These are phyloP conservation scores for Nanorana parkeri DNA, from an alignment of 2,113 vertebrate species.

Conservation along the genomic window DNA sequence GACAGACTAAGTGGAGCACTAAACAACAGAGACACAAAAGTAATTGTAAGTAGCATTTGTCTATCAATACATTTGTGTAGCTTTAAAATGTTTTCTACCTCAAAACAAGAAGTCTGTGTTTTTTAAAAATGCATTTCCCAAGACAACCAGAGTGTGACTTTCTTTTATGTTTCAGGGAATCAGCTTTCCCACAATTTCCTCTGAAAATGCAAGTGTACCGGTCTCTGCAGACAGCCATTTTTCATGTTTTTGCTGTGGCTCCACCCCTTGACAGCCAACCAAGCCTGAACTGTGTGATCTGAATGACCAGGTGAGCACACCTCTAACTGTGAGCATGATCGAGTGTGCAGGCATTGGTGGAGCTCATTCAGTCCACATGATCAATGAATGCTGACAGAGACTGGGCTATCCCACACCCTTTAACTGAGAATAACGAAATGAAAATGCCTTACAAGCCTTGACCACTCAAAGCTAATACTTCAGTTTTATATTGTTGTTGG, in stretches of 20 bases:
- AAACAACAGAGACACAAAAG: neutral
- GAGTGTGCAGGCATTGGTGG: neutral
- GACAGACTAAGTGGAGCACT: neutral
- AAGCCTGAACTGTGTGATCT: conserved; percentile 12
- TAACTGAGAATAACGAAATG: too few species aligned
- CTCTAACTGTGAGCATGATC: neutral
- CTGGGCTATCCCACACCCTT: neutral
- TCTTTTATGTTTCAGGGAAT: conserved; percentile 36
- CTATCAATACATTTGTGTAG: neutral
- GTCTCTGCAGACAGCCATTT: conserved; percentile 39
- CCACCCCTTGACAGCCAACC: conserved; percentile 16
- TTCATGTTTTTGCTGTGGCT: conserved; percentile 38
- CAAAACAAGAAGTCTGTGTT: neutral
- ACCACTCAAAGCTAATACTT: too few species aligned
- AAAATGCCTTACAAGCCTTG: too few species aligned
- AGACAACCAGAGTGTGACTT: neutral
- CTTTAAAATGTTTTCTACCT: neutral
- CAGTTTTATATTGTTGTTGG: too few species aligned
- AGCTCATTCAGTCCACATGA: conserved; percentile 10
- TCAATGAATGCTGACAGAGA: conserved; percentile 29
- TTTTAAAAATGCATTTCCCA: neutral
- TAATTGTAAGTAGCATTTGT: conserved; percentile 22
- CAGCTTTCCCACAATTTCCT: conserved; percentile 13
- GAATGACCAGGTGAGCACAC: conserved; percentile 33
- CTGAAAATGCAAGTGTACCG: conserved; percentile 18